phyloP scores from a whole-genome alignment of 2,888 invertebrate genomes.

The Parasteatoda lunata region DNA sequence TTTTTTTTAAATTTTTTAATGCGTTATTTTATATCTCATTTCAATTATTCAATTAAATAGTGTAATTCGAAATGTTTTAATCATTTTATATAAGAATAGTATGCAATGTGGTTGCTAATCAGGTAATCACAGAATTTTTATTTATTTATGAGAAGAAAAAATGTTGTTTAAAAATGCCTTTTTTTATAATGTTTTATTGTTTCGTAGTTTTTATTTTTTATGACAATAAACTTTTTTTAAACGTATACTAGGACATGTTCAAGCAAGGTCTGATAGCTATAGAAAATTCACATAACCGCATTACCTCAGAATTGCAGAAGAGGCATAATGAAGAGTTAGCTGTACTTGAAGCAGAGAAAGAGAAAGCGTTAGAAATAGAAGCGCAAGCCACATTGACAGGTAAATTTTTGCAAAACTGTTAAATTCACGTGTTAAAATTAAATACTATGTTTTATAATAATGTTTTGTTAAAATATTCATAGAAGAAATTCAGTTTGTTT shows the following conservation, averaged over 20 bases:
- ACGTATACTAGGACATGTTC: conserved; percentile 80
- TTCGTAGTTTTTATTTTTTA: not conserved
- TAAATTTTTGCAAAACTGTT: conserved; percentile 67
- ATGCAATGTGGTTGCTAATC: too few species aligned
- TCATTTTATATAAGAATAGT: too few species aligned
- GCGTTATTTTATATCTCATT: too few species aligned
- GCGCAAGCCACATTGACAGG: conserved; percentile 92
- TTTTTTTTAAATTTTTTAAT: too few species aligned
- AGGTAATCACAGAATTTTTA: too few species aligned
- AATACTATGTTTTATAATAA: too few species aligned
- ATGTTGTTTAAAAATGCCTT: not conserved
- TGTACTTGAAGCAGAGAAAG: conserved; percentile 84
- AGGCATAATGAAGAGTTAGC: conserved; percentile 90
- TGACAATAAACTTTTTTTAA: not conserved
- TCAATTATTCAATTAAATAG: too few species aligned
- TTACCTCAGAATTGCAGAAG: conserved; percentile 90
- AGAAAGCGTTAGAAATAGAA: conserved; percentile 93
- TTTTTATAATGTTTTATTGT: not conserved
- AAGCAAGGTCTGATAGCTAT: conserved; percentile 92
- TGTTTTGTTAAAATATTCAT: too few species aligned
- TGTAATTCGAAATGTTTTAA: too few species aligned
- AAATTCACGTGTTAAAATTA: too few species aligned
- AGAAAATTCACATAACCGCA: conserved; percentile 90
- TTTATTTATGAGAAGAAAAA: too few species aligned
- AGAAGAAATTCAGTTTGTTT: too few species aligned